Evolutionary conservation across 2,888 invertebrate genomes (phyloP).

Genomic region (Liopterus haemorrhoidalis): DNA sequence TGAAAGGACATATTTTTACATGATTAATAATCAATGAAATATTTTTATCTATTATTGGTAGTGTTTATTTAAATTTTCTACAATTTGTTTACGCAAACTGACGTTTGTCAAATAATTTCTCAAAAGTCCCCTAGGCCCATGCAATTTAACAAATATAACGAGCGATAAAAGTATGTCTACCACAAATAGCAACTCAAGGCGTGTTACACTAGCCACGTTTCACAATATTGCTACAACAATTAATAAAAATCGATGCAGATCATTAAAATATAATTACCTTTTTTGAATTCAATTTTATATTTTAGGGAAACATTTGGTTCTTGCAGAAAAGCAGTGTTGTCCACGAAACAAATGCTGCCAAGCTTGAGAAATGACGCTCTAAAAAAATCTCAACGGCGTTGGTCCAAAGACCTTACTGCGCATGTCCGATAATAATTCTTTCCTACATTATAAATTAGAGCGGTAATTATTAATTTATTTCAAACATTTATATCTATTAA

Average conservation of each 20-base stretch:
- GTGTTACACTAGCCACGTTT: slow-evolving; percentile 8
- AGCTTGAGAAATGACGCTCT: slow-evolving; percentile 38
- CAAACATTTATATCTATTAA: no score
- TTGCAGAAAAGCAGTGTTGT: slow-evolving; percentile 46
- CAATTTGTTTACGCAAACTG: slow-evolving; percentile 23
- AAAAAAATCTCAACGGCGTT: slow-evolving; percentile 30
- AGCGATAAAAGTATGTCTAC: slow-evolving; percentile 31
- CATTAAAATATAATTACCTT: slow-evolving; percentile 39
- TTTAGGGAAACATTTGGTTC: slow-evolving; percentile 48
- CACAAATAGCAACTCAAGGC: slow-evolving; percentile 19
- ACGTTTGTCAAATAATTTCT: slow-evolving; percentile 26
- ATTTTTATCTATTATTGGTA: no score
- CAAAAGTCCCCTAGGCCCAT: slow-evolving; percentile 37
- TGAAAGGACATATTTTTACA: slow-evolving; percentile 6
- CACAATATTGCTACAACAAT: neutral
- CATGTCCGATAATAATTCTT: no score
- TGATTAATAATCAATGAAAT: no score
- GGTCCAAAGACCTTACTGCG: slow-evolving; percentile 13
- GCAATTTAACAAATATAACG: slow-evolving; percentile 17
- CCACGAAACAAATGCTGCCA: slow-evolving; percentile 46
- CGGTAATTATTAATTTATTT: no score
- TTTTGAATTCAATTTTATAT: slow-evolving; percentile 38
- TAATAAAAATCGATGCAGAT: slow-evolving; percentile 3
- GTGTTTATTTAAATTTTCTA: no score
- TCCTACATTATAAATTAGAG: no score